phyloP scores from a whole-genome alignment of 2,797 vertebrate species.

The Poecilia picta region DNA sequence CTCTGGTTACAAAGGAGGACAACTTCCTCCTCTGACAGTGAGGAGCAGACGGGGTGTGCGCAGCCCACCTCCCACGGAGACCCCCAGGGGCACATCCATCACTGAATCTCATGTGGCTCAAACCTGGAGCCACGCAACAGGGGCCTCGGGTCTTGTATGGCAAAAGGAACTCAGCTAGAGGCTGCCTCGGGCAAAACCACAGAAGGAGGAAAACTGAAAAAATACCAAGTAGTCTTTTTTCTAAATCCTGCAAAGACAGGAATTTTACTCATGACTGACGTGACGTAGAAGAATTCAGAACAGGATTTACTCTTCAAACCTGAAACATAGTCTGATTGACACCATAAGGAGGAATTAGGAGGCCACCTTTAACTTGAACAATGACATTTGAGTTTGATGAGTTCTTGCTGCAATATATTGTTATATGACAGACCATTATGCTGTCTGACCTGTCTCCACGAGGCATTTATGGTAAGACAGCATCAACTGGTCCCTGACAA shows the following conservation, averaged over 20 bases:
- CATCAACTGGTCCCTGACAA: constrained; percentile 40
- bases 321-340: constrained; percentile 16
- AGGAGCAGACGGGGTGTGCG: constrained; percentile 36
- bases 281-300: constrained; percentile 5
- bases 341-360: constrained; percentile 3
- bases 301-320: constrained; percentile 3
- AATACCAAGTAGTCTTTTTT: constrained; percentile 17
- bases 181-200: constrained; percentile 14
- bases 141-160: constrained; percentile 42
- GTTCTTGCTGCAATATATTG: constrained; percentile 20
- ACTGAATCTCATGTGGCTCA: constrained; percentile 57
- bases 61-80: constrained; percentile 63
- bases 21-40: constrained; percentile 30
- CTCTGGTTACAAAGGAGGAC: constrained; percentile 41
- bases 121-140: constrained; percentile 40
- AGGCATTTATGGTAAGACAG: constrained; percentile 13
- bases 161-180: constrained; percentile 39
- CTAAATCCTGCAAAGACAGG: constrained; percentile 11
- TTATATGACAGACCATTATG: constrained; percentile 21
- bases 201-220: constrained; percentile 1
- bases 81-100: constrained; percentile 66
- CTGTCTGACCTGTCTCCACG: constrained; percentile 26
- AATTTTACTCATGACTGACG: constrained; percentile 21
- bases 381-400: constrained; percentile 19
- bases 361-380: constrained; percentile 12